Evolutionary conservation across 2,888 invertebrate species (phyloP).

Genomic region (Drosophila merina): DNA sequence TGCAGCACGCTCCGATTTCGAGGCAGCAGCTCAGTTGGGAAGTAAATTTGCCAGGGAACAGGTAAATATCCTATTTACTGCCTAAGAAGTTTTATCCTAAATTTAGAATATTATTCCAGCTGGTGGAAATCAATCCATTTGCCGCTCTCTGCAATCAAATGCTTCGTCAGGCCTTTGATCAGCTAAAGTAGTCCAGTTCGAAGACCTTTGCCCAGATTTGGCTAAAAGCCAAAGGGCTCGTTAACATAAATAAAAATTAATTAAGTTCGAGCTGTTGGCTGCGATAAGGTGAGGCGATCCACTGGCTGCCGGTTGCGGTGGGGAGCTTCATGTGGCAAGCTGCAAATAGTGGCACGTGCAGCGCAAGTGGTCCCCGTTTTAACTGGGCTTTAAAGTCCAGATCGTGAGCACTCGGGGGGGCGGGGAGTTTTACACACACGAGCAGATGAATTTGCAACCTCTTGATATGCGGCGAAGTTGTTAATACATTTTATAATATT

Average conservation of each 20-base stretch:
- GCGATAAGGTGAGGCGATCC: constrained; percentile 53
- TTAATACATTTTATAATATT: constrained; percentile 2
- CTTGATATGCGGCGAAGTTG: background rate
- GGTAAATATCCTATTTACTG: constrained; percentile 82
- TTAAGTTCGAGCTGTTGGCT: constrained; percentile 60
- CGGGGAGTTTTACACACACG: constrained; percentile 21
- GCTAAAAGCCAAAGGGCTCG: constrained; percentile 47
- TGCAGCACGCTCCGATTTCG: constrained; percentile 90
- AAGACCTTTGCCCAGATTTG: constrained; percentile 49
- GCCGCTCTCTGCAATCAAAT: constrained; percentile 98
- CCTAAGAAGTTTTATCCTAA: background rate
- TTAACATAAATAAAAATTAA: constrained; percentile 75
- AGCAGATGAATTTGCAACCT: constrained; percentile 17
- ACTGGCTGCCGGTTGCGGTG: constrained; percentile 8
- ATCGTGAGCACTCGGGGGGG: constrained; percentile 63
- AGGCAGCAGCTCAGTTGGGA: constrained; percentile 91
- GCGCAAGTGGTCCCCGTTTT: constrained; percentile 29
- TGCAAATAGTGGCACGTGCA: constrained; percentile 76
- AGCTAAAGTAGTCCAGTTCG: constrained; percentile 78
- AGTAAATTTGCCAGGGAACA: constrained; percentile 94
- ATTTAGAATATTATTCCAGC: constrained; percentile 82
- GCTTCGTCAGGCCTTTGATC: constrained; percentile 91
- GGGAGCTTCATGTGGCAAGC: constrained; percentile 63
- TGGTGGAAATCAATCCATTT: constrained; percentile 95
- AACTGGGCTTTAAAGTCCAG: constrained; percentile 18